A percentile compares a stretch with the other conserved stretches of the same genome.
Evolutionary conservation across 2,888 invertebrate genomes (phyloP).

Genomic region (Crossocerus cetratus): DNA sequence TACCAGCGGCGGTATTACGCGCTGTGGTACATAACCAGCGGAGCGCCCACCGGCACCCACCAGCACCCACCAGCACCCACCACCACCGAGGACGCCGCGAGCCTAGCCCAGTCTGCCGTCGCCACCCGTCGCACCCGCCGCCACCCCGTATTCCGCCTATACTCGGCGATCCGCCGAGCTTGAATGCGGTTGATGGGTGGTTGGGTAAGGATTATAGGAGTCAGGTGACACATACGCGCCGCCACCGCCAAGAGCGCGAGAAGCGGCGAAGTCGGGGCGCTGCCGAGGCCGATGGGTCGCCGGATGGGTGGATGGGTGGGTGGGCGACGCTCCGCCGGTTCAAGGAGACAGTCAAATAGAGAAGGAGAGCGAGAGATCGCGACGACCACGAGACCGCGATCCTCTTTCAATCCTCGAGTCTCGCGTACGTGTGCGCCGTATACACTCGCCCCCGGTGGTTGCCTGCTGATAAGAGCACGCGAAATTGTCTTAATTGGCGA

Average conservation of each 20-base stretch:
- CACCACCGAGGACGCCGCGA: conserved; percentile 34
- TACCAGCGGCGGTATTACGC: background rate
- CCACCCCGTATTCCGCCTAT: conserved; percentile 61
- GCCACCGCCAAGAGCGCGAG: conserved; percentile 43
- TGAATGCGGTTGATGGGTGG: conserved; percentile 74
- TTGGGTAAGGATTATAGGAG: conserved; percentile 75
- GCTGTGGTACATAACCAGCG: conserved; percentile 17
- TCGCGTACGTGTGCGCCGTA: conserved; percentile 50
- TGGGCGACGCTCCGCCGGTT: conserved; percentile 26
- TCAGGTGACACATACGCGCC: conserved; percentile 65
- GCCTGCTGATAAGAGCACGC: conserved; percentile 67
- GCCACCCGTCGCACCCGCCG: conserved; percentile 47
- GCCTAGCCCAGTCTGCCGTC: conserved; percentile 48
- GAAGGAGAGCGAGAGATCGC: conserved; percentile 26
- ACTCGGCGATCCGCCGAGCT: conserved; percentile 69
- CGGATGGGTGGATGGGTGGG: conserved; percentile 46
- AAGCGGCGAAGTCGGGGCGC: conserved; percentile 51
- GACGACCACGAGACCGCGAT: conserved; percentile 49
- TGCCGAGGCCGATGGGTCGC: conserved; percentile 27
- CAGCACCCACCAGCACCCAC: conserved; percentile 49
- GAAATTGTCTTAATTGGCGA: conserved; percentile 71
- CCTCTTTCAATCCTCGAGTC: conserved; percentile 61
- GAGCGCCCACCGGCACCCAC: conserved; percentile 6
- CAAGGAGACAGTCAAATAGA: conserved; percentile 53
- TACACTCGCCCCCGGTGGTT: conserved; percentile 50